Conservation (phyloP, 2,113 vertebrate species). For the Bujurquina vittata region DNA sequence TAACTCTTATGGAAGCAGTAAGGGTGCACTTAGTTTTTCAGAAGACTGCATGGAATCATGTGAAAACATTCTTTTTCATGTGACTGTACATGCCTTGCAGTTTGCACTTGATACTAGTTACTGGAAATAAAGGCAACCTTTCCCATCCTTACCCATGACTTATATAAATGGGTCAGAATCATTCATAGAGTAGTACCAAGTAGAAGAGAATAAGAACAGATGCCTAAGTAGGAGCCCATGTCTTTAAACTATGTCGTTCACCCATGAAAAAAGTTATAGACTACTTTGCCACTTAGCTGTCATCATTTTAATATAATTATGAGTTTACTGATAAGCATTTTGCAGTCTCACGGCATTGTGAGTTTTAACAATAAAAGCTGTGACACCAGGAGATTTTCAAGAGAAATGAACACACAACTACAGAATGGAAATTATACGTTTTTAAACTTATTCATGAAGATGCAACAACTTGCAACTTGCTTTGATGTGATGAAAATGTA, state of each 20-base stretch:
- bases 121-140: background rate
- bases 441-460: background rate
- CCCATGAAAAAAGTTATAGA: background rate
- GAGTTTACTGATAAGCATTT: background rate
- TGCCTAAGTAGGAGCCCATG: background rate
- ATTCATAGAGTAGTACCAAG: background rate
- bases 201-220: background rate
- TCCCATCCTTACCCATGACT: background rate
- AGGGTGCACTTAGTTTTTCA: too few species aligned
- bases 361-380: background rate
- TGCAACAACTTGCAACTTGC: background rate
- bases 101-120: background rate
- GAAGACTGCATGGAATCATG: too few species aligned
- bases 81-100: background rate
- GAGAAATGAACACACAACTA: background rate
- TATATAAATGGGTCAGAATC: background rate
- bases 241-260: background rate
- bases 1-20: background rate
- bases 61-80: background rate
- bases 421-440: background rate
- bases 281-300: background rate
- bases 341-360: background rate
- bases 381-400: background rate
- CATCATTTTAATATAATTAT: background rate
- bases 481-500: conserved; percentile 4